Evolutionary conservation across 2,113 vertebrate species (phyloP).

Genomic region (Synchiropus splendidus): DNA sequence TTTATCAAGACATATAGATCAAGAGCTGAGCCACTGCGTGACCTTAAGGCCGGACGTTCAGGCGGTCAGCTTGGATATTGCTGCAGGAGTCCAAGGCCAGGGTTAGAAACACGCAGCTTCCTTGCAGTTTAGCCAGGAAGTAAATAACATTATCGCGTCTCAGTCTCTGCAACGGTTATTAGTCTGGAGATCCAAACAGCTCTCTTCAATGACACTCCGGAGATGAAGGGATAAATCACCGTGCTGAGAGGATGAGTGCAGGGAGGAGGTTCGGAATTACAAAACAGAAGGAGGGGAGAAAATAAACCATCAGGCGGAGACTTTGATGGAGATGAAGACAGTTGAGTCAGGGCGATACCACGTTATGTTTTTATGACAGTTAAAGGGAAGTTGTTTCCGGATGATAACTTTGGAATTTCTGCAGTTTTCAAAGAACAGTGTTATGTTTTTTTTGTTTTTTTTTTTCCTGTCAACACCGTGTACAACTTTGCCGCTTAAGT

Average conservation of each 20-base stretch:
- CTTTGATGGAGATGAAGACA: constrained; percentile 1
- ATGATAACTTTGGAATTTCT: background rate
- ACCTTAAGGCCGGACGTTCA: too few species aligned
- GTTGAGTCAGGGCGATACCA: constrained; percentile 16
- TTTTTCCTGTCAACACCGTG: too few species aligned
- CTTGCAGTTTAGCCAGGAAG: constrained; percentile 29
- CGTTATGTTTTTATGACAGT: too few species aligned
- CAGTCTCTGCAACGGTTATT: constrained; percentile 43
- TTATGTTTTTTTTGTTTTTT: constrained; percentile 5
- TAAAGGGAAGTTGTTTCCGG: too few species aligned
- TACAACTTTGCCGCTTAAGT: too few species aligned
- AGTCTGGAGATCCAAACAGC: constrained; percentile 43
- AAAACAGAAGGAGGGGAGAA: constrained; percentile 13
- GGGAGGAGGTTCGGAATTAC: constrained; percentile 11
- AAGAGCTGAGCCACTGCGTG: too few species aligned
- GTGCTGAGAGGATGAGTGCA: constrained; percentile 18
- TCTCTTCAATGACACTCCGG: constrained; percentile 48
- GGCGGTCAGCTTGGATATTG: too few species aligned
- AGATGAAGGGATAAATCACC: constrained; percentile 55
- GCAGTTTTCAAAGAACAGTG: constrained; percentile 4
- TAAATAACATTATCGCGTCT: constrained; percentile 52
- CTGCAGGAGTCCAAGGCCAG: too few species aligned
- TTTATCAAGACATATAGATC: too few species aligned
- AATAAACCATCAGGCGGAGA: constrained; percentile 5
- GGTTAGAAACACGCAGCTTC: background rate